Evolutionary conservation across 2,113 vertebrate species (phyloP).

Genomic region (Sarotherodon lohbergeri): DNA sequence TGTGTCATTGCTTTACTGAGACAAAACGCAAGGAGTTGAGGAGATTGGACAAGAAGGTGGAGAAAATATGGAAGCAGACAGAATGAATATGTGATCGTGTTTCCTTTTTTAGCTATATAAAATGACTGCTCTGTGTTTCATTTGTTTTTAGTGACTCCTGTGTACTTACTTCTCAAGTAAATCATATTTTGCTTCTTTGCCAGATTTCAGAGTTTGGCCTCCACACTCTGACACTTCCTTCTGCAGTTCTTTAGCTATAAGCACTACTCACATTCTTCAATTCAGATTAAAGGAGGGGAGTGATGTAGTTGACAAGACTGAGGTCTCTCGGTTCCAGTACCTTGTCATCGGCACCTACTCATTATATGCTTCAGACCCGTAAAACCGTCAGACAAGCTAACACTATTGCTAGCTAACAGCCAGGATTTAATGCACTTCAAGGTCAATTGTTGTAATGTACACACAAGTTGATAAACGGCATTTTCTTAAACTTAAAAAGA

Average conservation of each 20-base stretch:
- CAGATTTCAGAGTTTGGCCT: slow-evolving; percentile 1
- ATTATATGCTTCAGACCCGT: slow-evolving; percentile 21
- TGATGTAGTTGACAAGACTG: slow-evolving; percentile 11
- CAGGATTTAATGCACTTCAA: slow-evolving; percentile 36
- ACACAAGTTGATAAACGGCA: slow-evolving; percentile 38
- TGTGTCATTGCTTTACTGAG: not conserved
- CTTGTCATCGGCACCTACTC: slow-evolving; percentile 60
- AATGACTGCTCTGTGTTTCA: not conserved
- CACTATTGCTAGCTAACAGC: slow-evolving; percentile 33
- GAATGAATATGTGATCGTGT: not conserved
- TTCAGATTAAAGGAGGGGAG: slow-evolving; percentile 2
- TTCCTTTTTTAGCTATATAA: not conserved
- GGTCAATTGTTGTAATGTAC: slow-evolving; percentile 39
- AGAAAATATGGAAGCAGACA: not conserved
- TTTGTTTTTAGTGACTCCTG: not conserved
- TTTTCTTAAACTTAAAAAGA: slow-evolving; percentile 29
- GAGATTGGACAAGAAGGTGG: not conserved
- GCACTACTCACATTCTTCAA: slow-evolving; percentile 9
- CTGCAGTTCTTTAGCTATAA: slow-evolving; percentile 1
- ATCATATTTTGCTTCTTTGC: not conserved
- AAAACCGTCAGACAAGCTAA: slow-evolving; percentile 36
- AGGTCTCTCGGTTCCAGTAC: slow-evolving; percentile 16
- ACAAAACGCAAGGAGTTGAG: not conserved
- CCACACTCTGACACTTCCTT: slow-evolving; percentile 16
- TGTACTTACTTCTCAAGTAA: not conserved